These are phyloP conservation scores for Gadopsis marmoratus DNA, from an alignment of 2,797 vertebrate species.

Conservation along the genomic window DNA sequence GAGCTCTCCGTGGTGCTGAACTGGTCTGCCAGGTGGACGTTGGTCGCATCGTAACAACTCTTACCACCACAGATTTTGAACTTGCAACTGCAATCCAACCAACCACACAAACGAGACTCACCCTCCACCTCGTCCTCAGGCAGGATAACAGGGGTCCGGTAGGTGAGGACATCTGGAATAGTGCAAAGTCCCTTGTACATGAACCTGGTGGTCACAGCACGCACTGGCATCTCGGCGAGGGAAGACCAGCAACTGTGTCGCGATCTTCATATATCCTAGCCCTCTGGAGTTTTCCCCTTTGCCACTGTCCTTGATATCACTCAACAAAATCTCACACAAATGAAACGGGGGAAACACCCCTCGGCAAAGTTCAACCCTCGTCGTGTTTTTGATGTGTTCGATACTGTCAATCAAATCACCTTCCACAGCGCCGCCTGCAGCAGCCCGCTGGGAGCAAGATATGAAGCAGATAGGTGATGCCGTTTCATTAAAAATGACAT, in stretches of 20 bases:
- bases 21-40: constrained; percentile 1
- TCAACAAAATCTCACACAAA: constrained; percentile 31
- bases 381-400: constrained; percentile 26
- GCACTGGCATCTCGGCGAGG: constrained; percentile 96
- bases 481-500: constrained; percentile 3
- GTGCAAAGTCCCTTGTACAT: constrained; percentile 99
- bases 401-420: constrained; percentile 30
- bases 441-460: constrained; percentile 15
- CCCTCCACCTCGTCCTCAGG: constrained; percentile 97
- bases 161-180: constrained; percentile 94
- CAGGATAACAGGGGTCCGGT: constrained; percentile 91
- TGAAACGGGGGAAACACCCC: constrained; percentile 4
- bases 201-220: constrained; percentile 97
- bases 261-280: constrained; percentile 85
- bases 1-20: constrained; percentile 70
- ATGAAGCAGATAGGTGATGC: neutral
- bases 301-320: constrained; percentile 57
- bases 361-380: constrained; percentile 47
- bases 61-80: neutral
- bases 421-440: constrained; percentile 32
- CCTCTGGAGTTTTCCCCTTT: constrained; percentile 75
- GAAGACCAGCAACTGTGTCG: constrained; percentile 77
- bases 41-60: neutral
- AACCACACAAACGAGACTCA: constrained; percentile 76
- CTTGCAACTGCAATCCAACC: neutral